phyloP scores from a whole-genome alignment of 2,888 invertebrate species.

The Noctua pronuba region DNA sequence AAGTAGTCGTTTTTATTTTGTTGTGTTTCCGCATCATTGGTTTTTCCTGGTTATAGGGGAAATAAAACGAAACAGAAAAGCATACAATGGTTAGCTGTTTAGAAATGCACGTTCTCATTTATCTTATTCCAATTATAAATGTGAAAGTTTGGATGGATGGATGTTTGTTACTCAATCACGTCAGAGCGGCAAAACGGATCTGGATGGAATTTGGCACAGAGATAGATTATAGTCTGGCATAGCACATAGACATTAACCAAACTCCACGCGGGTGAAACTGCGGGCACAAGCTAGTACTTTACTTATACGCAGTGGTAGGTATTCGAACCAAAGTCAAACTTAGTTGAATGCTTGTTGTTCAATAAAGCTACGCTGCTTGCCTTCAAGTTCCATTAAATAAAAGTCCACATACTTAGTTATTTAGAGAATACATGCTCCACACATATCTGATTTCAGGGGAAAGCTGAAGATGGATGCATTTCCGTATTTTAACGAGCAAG shows the following conservation, averaged over 20 bases:
- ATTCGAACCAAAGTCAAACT: background rate
- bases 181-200: background rate
- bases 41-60: constrained; percentile 2
- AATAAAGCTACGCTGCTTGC: background rate
- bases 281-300: background rate
- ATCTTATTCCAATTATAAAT: background rate
- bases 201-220: background rate
- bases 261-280: background rate
- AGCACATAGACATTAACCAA: background rate
- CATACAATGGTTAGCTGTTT: background rate
- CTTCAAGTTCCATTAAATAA: background rate
- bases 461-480: constrained; percentile 39
- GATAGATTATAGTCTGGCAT: background rate
- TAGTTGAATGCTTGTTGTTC: constrained; percentile 6
- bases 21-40: constrained; percentile 19
- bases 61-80: constrained; percentile 10
- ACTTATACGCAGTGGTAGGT: background rate
- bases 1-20: constrained; percentile 26
- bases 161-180: background rate
- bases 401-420: background rate
- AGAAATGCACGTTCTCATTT: background rate
- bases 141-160: background rate
- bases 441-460: constrained; percentile 16
- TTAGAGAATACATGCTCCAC: constrained; percentile 3
- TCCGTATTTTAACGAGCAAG: constrained; percentile 39